Percentiles rank a stretch among this genome's conserved stretches.
Evolutionary conservation across 2,888 invertebrate genomes (phyloP).

Genomic region (Spodoptera picta): DNA sequence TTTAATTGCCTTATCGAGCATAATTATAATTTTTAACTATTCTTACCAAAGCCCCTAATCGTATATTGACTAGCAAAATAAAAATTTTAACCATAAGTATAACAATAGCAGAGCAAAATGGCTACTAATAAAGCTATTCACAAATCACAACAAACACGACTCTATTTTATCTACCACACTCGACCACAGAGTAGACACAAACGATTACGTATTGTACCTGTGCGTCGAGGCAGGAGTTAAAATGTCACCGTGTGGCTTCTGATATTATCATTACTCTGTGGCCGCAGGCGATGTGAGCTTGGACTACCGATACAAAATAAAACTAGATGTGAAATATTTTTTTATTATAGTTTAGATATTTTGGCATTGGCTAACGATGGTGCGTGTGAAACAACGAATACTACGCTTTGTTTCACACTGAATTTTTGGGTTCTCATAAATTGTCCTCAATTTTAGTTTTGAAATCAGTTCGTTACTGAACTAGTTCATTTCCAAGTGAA

Average conservation of each 20-base stretch:
- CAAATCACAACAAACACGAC: conserved; percentile 6
- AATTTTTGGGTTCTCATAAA: no score
- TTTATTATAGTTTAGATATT: background rate
- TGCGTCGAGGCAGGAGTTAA: conserved; percentile 25
- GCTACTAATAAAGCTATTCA: background rate
- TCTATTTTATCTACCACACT: conserved; percentile 31
- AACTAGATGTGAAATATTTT: conserved; percentile 29
- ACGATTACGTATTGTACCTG: conserved; percentile 9
- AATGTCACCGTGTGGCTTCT: conserved; percentile 38
- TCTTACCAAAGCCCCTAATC: no score
- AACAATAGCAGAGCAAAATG: background rate
- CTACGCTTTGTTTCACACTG: no score
- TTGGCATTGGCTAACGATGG: no score
- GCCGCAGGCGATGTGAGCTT: conserved; percentile 43
- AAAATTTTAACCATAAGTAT: no score
- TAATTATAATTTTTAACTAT: no score
- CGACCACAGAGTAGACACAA: conserved; percentile 22
- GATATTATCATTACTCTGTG: conserved; percentile 52
- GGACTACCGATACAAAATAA: conserved; percentile 6
- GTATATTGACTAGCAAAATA: no score
- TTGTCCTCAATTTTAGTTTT: no score
- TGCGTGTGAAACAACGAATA: no score
- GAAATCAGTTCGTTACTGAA: no score
- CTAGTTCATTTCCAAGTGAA: no score
- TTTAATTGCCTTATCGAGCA: no score